Percentiles rank a stretch among this genome's conserved stretches.
Conservation (phyloP, 1,140 invertebrate species). For the Spodoptera frugiperda region DNA sequence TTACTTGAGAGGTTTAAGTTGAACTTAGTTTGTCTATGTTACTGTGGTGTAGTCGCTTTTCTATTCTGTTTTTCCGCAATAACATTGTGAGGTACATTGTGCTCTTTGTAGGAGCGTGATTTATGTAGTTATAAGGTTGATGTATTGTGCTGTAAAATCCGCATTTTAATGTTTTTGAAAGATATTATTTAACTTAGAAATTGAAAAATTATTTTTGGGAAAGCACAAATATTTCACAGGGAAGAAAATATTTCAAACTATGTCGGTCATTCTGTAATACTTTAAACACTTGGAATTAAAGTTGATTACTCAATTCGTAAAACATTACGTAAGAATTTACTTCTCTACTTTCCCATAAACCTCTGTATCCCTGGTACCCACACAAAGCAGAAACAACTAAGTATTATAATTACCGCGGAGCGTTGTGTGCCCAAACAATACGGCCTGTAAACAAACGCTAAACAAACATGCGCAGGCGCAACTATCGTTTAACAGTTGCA, state of each 20-base stretch:
- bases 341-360: not conserved
- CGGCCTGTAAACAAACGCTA: constrained; percentile 7
- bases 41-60: not conserved
- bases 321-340: not conserved
- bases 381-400: constrained; percentile 30
- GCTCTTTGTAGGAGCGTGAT: no score
- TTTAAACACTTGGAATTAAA: not conserved
- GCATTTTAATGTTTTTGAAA: no score
- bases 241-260: no score
- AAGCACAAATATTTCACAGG: no score
- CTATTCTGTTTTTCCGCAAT: not conserved
- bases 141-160: no score
- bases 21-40: not conserved
- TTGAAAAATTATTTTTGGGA: no score
- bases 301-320: not conserved
- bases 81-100: no score
- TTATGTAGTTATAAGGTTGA: no score
- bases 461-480: constrained; percentile 25
- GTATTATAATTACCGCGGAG: constrained; percentile 20
- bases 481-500: constrained; percentile 18
- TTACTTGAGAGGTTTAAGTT: not conserved
- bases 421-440: constrained; percentile 9
- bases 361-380: not conserved
- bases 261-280: not conserved
- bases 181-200: no score